A percentile compares a stretch with the other conserved stretches of the same genome.
Evolutionary conservation across 1,140 invertebrate genomes (phyloP).

Genomic region (Penaeus japonicus): DNA sequence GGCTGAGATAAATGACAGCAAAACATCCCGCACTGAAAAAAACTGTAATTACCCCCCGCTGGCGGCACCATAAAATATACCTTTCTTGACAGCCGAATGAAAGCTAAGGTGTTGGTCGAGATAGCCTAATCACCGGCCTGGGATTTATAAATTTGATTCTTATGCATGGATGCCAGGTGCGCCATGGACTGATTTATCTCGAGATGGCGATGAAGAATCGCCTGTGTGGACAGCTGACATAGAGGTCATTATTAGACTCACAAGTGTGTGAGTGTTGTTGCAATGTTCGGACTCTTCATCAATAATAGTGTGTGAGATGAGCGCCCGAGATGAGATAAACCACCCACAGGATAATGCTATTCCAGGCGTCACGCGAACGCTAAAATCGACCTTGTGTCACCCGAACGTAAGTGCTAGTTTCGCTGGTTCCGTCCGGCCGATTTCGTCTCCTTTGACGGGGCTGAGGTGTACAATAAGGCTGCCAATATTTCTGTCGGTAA

Average conservation of each 20-base stretch:
- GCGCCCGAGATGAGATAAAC: constrained; percentile 47
- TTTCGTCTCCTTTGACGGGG: not conserved
- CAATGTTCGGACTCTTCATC: constrained; percentile 25
- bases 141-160: constrained; percentile 51
- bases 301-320: constrained; percentile 37
- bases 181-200: constrained; percentile 41
- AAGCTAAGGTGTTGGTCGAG: constrained; percentile 48
- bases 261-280: constrained; percentile 21
- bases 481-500: constrained; percentile 54
- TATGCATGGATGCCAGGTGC: constrained; percentile 46
- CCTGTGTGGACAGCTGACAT: constrained; percentile 3
- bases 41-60: constrained; percentile 36
- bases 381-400: not conserved
- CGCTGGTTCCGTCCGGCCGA: too few species aligned
- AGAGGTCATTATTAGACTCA: not conserved
- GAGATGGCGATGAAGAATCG: not conserved
- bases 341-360: not conserved
- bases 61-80: constrained; percentile 33
- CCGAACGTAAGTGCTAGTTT: not conserved
- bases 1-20: constrained; percentile 10
- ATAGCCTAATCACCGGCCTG: constrained; percentile 45
- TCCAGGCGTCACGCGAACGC: not conserved
- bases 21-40: constrained; percentile 11
- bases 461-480: constrained; percentile 38
- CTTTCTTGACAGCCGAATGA: constrained; percentile 37